Conservation (phyloP, 2,797 vertebrate genomes). For the Notolabrus celidotus region DNA sequence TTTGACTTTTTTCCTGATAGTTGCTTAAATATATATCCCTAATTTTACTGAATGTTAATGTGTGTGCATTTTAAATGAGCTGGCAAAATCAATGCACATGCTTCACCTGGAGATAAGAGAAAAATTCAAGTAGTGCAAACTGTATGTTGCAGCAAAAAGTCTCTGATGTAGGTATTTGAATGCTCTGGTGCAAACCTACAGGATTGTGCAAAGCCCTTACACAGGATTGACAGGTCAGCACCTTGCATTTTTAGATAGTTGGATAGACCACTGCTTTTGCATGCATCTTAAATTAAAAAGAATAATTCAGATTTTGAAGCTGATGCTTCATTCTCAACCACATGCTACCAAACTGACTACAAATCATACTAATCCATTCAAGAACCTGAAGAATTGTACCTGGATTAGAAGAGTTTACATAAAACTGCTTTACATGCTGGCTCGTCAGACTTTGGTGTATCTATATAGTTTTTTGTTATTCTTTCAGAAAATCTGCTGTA, state of each 20-base stretch:
- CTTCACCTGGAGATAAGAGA: constrained; percentile 24
- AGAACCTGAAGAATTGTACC: too few relatives aligned
- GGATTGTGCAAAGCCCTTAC: not conserved
- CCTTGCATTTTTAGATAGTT: not conserved
- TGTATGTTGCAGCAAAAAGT: constrained; percentile 14
- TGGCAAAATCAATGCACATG: constrained; percentile 5
- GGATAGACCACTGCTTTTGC: not conserved
- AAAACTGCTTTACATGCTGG: too few relatives aligned
- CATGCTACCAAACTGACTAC: too few relatives aligned
- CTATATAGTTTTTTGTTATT: too few relatives aligned
- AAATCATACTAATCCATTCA: too few relatives aligned
- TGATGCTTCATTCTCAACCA: too few relatives aligned
- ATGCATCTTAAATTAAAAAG: too few relatives aligned
- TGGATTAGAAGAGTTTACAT: too few relatives aligned
- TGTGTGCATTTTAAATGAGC: constrained; percentile 48
- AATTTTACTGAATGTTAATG: constrained; percentile 4
- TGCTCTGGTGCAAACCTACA: constrained; percentile 6
- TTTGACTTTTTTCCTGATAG: constrained; percentile 14
- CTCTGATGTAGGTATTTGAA: not conserved
- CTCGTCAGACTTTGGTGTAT: too few relatives aligned
- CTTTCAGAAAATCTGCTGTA: too few relatives aligned
- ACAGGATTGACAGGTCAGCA: not conserved
- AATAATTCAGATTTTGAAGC: too few relatives aligned
- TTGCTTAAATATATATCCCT: constrained; percentile 14
- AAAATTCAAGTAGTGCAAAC: constrained; percentile 25